These are phyloP conservation scores for Unio pictorum DNA, from an alignment of 2,888 invertebrate species.

Conservation along the genomic window DNA sequence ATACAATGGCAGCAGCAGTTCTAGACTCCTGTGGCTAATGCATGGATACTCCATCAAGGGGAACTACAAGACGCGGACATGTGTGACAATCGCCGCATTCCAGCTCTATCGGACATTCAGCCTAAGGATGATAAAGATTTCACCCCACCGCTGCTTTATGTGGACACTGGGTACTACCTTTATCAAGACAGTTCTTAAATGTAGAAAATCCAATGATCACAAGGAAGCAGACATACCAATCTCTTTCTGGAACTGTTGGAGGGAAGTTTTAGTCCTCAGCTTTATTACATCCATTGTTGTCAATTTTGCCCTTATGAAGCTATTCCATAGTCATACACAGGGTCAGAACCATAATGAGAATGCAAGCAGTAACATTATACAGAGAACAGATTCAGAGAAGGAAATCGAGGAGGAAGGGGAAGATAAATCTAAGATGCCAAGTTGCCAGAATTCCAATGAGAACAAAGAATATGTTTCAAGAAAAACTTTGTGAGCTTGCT, in stretches of 20 bases:
- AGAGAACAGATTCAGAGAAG: no score
- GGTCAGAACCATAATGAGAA: no score
- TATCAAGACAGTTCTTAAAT: no score
- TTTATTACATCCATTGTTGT: conserved; percentile 80
- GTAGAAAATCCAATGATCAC: no score
- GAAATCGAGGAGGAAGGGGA: conserved; percentile 3
- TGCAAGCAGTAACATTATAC: no score
- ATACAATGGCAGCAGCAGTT: conserved; percentile 86
- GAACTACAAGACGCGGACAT: conserved; percentile 74
- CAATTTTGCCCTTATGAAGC: conserved; percentile 36
- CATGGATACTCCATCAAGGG: conserved; percentile 85
- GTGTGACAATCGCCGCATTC: conserved; percentile 64
- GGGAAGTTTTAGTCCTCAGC: conserved; percentile 84
- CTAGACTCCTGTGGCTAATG: conserved; percentile 86
- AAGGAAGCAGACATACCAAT: no score
- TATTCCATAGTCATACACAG: no score
- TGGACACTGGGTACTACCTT: conserved; percentile 23
- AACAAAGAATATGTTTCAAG: conserved; percentile 71
- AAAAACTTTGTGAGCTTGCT: conserved; percentile 82
- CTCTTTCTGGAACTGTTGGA: conserved; percentile 71
- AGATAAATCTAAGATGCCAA: conserved; percentile 12
- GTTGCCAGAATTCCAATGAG: conserved; percentile 34
- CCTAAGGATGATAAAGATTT: conserved; percentile 33
- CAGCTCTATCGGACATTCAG: conserved; percentile 52
- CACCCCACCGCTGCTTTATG: conserved; percentile 59